A percentile compares a stretch with the other conserved stretches of the same genome.
Evolutionary conservation across 2,888 invertebrate genomes (phyloP).

Genomic region (Atrina japonica): DNA sequence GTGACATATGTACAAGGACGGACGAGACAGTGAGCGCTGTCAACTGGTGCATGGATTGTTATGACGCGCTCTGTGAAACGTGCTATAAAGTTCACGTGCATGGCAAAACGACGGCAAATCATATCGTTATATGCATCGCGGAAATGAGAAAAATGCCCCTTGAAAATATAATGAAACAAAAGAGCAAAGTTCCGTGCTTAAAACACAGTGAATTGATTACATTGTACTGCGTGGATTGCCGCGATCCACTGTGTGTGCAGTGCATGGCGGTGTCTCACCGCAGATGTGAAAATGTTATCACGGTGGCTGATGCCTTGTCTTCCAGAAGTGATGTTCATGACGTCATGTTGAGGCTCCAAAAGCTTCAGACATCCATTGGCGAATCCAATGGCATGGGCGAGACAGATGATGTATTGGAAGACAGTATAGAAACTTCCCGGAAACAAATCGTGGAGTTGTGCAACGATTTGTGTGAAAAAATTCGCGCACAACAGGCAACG

Average conservation of each 20-base stretch:
- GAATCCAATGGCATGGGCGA: slow-evolving; percentile 49
- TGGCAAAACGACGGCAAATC: slow-evolving; percentile 61
- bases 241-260: slow-evolving; percentile 65
- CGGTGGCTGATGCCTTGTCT: slow-evolving; percentile 63
- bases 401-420: slow-evolving; percentile 55
- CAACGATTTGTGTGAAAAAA: slow-evolving; percentile 58
- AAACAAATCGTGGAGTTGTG: slow-evolving; percentile 60
- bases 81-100: slow-evolving; percentile 68
- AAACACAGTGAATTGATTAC: slow-evolving; percentile 62
- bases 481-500: slow-evolving; percentile 59
- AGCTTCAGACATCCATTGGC: slow-evolving; percentile 50
- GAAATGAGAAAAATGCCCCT: slow-evolving; percentile 64
- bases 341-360: slow-evolving; percentile 48
- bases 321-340: slow-evolving; percentile 59
- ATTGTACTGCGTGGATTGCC: slow-evolving; percentile 68
- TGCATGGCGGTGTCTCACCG: slow-evolving; percentile 66
- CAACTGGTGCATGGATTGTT: slow-evolving; percentile 71
- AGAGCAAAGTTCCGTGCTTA: slow-evolving; percentile 61
- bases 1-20: slow-evolving; percentile 63
- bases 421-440: slow-evolving; percentile 61
- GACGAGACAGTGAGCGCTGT: slow-evolving; percentile 55
- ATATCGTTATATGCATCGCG: slow-evolving; percentile 56
- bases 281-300: slow-evolving; percentile 66
- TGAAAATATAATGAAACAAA: slow-evolving; percentile 63
- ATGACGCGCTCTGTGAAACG: slow-evolving; percentile 64